Conservation (phyloP, 2,113 vertebrate species). For the Dinomys branickii region DNA sequence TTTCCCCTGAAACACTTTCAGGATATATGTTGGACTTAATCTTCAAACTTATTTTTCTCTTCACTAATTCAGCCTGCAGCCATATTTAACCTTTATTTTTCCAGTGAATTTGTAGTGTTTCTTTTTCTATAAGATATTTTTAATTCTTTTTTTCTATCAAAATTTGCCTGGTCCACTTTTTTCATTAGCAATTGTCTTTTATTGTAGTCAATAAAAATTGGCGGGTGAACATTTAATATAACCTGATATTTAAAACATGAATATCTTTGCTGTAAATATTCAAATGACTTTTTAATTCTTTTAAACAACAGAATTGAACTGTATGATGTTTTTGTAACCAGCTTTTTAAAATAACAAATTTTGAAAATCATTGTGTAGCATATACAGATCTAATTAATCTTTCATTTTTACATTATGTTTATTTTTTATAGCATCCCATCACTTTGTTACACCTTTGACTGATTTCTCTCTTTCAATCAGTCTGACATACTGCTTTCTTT, state of each 20-base stretch:
- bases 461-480: not conserved
- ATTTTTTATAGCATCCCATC: slow-evolving; percentile 13
- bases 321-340: not conserved
- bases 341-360: not conserved
- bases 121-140: slow-evolving; percentile 5
- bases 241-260: slow-evolving; percentile 39
- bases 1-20: not conserved
- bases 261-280: not conserved
- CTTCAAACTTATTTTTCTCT: slow-evolving; percentile 39
- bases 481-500: not conserved
- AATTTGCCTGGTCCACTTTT: not conserved
- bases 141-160: not conserved
- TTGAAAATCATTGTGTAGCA: not conserved
- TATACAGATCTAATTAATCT: not conserved
- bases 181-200: not conserved
- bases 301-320: not conserved
- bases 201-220: not conserved
- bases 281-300: not conserved
- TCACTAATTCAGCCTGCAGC: not conserved
- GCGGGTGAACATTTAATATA: not conserved
- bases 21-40: not conserved
- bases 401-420: not conserved
- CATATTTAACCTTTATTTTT: not conserved
- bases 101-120: not conserved
- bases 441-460: slow-evolving; percentile 24